Evolutionary conservation across 2,888 invertebrate species (phyloP), one percentile per base, ranked within the genome.

Genomic region (Tenthredo livida): DNA sequence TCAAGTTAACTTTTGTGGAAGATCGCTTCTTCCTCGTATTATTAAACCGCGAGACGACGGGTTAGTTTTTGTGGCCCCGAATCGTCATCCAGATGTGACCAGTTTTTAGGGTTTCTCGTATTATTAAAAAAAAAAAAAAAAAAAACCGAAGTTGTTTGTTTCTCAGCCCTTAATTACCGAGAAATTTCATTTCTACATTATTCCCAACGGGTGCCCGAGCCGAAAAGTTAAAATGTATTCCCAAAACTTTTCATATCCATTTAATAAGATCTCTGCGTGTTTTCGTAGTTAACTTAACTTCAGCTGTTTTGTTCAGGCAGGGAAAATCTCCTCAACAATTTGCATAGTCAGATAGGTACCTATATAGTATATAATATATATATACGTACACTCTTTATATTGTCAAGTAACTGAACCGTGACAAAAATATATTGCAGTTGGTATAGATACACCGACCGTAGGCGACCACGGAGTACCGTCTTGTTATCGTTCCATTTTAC

Each of bases 81-180:
- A 54, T 47, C 15, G 47, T 17, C 33, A n/a, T 61, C 25, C 83
- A 67, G 83, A 65, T 83, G 83, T 50, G 83, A 67, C 83, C 61
- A 3, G 9, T 37, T 54, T 54, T 50, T 73, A 54, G 50, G 33
- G 21, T 65, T 80, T 80, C 61, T 58, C 37, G 33, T 80, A 17
- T 77, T 83, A 83, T 67, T 70, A 83, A 83, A 83, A 50, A 80
- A n/a, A n/a, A n/a, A n/a, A n/a, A n/a, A n/a, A n/a, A n/a, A n/a
- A n/a, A n/a, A n/a, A n/a, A n/a, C n/a, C 29, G n/a, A 61, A 21
- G 37, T 80, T 80, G 65, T 80, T 80, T 80, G 80, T 80, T 80
- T 80, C 80, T 10, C 37, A 40, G 50, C 21, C 58, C 43, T 80
- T 80, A 61, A 80, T 80, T 80, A 80, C 80, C 80, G 37, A 7